Percentiles rank a stretch among this genome's conserved stretches.
phyloP scores from a whole-genome alignment of 2,113 vertebrate species.

The Halichoeres trimaculatus region DNA sequence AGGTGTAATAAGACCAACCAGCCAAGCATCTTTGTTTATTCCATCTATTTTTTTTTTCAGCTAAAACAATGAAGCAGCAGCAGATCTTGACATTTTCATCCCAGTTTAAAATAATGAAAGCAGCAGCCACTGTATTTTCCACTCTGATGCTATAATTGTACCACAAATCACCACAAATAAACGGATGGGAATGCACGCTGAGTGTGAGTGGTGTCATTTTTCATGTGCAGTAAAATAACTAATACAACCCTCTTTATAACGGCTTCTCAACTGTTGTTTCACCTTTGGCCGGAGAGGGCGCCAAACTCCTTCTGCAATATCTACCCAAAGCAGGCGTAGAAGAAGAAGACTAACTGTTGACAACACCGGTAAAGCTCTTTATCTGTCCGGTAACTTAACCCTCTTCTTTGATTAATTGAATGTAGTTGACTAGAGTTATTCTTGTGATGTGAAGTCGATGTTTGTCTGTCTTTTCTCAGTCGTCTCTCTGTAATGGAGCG shows the following conservation, averaged over 20 bases:
- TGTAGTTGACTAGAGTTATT: neutral
- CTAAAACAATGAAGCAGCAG: neutral
- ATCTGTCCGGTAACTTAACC: slow-evolving; percentile 10
- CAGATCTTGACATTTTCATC: slow-evolving; percentile 9
- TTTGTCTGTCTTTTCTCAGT: slow-evolving; percentile 51
- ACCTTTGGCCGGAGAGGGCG: slow-evolving; percentile 16
- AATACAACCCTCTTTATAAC: no score
- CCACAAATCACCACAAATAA: slow-evolving; percentile 72
- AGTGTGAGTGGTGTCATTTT: slow-evolving; percentile 11
- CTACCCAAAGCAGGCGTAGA: slow-evolving; percentile 2
- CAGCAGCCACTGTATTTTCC: slow-evolving; percentile 22
- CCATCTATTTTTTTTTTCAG: slow-evolving; percentile 5
- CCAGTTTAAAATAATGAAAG: neutral
- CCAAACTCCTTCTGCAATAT: neutral
- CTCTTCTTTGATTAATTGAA: accelerated
- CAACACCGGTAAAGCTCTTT: neutral
- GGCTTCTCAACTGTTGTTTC: neutral
- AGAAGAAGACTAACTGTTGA: slow-evolving; percentile 35
- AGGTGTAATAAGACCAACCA: slow-evolving; percentile 25
- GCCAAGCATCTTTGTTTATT: slow-evolving; percentile 5
- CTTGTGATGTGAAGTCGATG: neutral
- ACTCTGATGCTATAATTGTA: slow-evolving; percentile 66
- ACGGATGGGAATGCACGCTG: slow-evolving; percentile 67
- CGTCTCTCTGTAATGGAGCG: slow-evolving; percentile 62
- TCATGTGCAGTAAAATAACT: neutral